Evolutionary conservation across 1,140 invertebrate species (phyloP), one percentile per base, ranked within the genome.

Genomic region (Macrobrachium rosenbergii): DNA sequence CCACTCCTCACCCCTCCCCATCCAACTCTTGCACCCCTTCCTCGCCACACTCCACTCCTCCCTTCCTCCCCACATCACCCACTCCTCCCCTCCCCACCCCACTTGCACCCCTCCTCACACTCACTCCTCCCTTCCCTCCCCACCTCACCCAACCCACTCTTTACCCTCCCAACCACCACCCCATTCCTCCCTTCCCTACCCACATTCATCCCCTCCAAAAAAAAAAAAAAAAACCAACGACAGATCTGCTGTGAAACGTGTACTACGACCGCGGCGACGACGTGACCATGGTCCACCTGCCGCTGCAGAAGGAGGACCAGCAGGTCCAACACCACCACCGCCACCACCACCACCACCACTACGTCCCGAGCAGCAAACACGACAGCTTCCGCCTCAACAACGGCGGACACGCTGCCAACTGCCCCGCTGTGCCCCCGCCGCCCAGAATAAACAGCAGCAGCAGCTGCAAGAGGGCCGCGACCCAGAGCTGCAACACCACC

Each of bases 211-310:
- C 76, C 52, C 23, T 59, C 28, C 52, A 52, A 8, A 52, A 52
- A 8, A 52, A 52, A 52, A 52, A 52, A 52, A 52, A 52, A 52
- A 52, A 52, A 52, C 7, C 2, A 52, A 2, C 52, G 7, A 16
- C 67, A 87, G 84, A 69, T 87, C 69, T 87, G 84, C 52, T 87
- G 84, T 16, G 84, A 0, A 87, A 87, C 59, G 84, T 87, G n/a
- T 81, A 87, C 59, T 87, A 82, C 67, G 64, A 81, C 23, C 77
- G 80, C 12, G 23, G 16, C 7, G 84, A 81, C 14, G 84, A 87
- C 43, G 60, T 81, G 43, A 81, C 52, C 8, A 52, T 52, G 52
- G 52, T 52, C 52, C 52, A 67, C 17, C 67, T 80, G 45, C 59
- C 67, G 23, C 59, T 52, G 23, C 67, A 80, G 58, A 59, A 81